Evolutionary conservation across 1,140 invertebrate species (phyloP).

Genomic region (Colletes gigas): DNA sequence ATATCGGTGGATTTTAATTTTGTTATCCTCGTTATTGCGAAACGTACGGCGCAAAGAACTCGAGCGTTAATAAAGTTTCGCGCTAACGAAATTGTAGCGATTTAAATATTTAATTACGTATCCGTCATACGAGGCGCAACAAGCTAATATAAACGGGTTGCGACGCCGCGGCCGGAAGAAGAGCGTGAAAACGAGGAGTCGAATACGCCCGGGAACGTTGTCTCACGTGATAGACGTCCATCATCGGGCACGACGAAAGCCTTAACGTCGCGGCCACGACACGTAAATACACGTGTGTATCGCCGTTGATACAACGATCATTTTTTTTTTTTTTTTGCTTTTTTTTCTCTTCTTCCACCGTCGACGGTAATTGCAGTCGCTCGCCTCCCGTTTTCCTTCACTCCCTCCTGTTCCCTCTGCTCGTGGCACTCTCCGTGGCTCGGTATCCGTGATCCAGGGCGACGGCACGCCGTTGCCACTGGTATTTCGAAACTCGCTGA

Average conservation of each 20-base stretch:
- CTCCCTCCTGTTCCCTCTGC: neutral
- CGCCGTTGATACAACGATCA: slow-evolving; percentile 60
- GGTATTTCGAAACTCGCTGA: slow-evolving; percentile 72
- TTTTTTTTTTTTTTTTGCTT: slow-evolving; percentile 41
- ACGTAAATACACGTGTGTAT: slow-evolving; percentile 58
- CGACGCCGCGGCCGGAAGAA: neutral
- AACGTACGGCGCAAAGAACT: too few species aligned
- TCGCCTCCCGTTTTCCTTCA: slow-evolving; percentile 34
- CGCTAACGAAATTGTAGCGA: too few species aligned
- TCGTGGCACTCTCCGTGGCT: neutral
- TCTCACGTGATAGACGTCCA: slow-evolving; percentile 69
- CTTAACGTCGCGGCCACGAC: slow-evolving; percentile 57
- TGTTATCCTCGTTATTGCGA: too few species aligned
- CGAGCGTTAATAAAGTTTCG: too few species aligned
- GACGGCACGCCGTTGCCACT: slow-evolving; percentile 60
- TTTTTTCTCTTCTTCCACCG: slow-evolving; percentile 23
- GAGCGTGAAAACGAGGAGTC: slow-evolving; percentile 29
- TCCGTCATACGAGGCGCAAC: too few species aligned
- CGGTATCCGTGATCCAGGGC: slow-evolving; percentile 56
- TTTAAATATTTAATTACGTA: too few species aligned
- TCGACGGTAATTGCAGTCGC: slow-evolving; percentile 57
- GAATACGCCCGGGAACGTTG: slow-evolving; percentile 53
- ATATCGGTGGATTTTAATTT: too few species aligned
- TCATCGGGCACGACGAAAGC: slow-evolving; percentile 64
- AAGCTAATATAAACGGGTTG: too few species aligned